Evolutionary conservation across 2,113 vertebrate genomes (phyloP).

Genomic region (Erythrolamprus reginae): DNA sequence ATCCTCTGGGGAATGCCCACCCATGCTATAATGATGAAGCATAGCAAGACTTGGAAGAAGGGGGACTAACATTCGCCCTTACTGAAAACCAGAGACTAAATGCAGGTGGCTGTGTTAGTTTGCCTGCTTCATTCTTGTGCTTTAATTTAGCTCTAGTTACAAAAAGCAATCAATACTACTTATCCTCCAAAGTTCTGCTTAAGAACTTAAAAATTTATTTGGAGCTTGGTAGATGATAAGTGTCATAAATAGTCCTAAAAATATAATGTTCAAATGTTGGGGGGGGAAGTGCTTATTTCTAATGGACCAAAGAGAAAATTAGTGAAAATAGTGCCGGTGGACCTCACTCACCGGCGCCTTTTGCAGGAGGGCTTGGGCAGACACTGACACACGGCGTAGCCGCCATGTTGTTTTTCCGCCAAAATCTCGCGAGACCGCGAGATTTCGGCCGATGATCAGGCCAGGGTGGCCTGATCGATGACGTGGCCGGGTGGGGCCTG

Average conservation of each 20-base stretch:
- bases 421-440: too few relatives aligned
- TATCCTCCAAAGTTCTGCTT: not conserved
- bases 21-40: not conserved
- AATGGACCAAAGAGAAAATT: not conserved
- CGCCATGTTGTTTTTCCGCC: too few relatives aligned
- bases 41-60: not conserved
- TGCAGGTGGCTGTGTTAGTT: not conserved
- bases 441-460: too few relatives aligned
- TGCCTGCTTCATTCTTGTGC: not conserved
- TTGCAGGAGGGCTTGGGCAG: too few relatives aligned
- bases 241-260: not conserved
- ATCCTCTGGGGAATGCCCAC: not conserved
- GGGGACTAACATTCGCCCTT: not conserved
- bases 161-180: not conserved
- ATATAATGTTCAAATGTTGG: not conserved
- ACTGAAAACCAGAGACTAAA: not conserved
- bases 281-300: not conserved
- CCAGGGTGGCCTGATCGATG: too few relatives aligned
- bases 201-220: not conserved
- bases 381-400: too few relatives aligned
- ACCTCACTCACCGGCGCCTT: too few relatives aligned
- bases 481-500: too few relatives aligned
- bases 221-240: not conserved
- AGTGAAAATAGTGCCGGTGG: too few relatives aligned
- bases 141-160: not conserved